A percentile compares a stretch with the other conserved stretches of the same genome.
These are phyloP conservation scores for Microctonus brassicae DNA, from an alignment of 2,888 invertebrate genomes.

Conservation along the genomic window DNA sequence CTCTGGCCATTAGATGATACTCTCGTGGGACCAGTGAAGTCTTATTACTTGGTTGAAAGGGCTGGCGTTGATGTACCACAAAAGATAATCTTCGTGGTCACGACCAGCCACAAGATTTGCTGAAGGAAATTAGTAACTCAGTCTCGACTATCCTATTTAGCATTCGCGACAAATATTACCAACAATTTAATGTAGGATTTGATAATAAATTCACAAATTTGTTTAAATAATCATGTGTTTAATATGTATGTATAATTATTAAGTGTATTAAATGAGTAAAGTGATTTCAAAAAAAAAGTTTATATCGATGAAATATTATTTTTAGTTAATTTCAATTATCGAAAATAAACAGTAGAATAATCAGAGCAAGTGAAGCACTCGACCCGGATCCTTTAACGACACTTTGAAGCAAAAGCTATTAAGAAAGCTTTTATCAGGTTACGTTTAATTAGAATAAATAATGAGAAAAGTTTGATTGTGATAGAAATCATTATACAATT, in stretches of 20 bases:
- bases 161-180: background rate
- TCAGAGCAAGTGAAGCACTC: background rate
- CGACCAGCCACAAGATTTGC: conserved; percentile 1
- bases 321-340: background rate
- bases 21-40: conserved; percentile 45
- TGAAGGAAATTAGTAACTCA: background rate
- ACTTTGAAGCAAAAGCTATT: conserved; percentile 20
- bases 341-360: conserved; percentile 5
- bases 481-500: conserved; percentile 18
- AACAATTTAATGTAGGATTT: background rate
- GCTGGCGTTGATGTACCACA: conserved; percentile 44
- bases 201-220: no score
- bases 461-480: conserved; percentile 25
- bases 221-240: no score
- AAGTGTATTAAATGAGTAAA: background rate
- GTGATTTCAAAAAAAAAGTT: background rate
- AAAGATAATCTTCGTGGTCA: conserved; percentile 42
- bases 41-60: conserved; percentile 45
- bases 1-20: conserved; percentile 48
- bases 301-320: conserved; percentile 5
- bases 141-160: background rate
- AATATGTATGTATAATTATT: no score
- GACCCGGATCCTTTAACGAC: conserved; percentile 1
- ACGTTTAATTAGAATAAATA: conserved; percentile 31
- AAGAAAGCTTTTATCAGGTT: conserved; percentile 18